Percentiles rank a stretch among this genome's conserved stretches.
Evolutionary conservation across 2,888 invertebrate genomes (phyloP).

Genomic region (Eutolmus rufibarbis): DNA sequence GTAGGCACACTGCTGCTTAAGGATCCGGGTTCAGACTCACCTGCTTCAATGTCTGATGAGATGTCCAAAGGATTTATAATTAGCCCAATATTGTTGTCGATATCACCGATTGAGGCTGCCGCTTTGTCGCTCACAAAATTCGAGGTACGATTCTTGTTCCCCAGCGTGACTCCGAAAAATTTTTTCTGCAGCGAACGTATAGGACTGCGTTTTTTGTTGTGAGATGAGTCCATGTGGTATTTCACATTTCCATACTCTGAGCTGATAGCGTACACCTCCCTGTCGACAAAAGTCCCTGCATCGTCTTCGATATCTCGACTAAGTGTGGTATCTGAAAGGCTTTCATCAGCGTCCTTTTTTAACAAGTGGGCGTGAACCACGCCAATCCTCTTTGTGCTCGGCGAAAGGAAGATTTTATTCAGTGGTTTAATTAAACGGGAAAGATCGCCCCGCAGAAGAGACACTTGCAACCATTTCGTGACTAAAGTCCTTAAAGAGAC

Average conservation of each 20-base stretch:
- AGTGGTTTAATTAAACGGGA: conserved; percentile 80
- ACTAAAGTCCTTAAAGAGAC: conserved; percentile 66
- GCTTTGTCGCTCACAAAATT: conserved; percentile 59
- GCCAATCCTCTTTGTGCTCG: conserved; percentile 81
- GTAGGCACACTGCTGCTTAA: conserved; percentile 50
- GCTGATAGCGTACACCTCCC: conserved; percentile 81
- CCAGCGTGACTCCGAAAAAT: conserved; percentile 61
- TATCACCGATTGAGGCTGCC: conserved; percentile 50
- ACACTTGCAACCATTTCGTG: conserved; percentile 78
- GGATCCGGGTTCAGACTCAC: conserved; percentile 53
- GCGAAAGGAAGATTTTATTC: conserved; percentile 76
- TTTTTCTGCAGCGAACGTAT: conserved; percentile 61
- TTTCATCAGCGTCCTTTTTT: conserved; percentile 62
- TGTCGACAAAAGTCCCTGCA: conserved; percentile 50
- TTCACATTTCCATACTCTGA: conserved; percentile 81
- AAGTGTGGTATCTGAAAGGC: conserved; percentile 57
- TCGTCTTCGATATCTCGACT: conserved; percentile 52
- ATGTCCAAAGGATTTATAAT: conserved; percentile 71
- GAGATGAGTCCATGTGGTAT: conserved; percentile 58
- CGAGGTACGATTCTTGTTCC: conserved; percentile 61
- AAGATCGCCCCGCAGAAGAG: conserved; percentile 78
- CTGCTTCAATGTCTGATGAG: conserved; percentile 58
- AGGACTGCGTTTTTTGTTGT: conserved; percentile 60
- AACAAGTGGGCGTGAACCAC: conserved; percentile 75
- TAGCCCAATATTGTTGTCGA: conserved; percentile 65